phyloP scores from a whole-genome alignment of 1,140 invertebrate genomes.

The Meloidogyne hapla region DNA sequence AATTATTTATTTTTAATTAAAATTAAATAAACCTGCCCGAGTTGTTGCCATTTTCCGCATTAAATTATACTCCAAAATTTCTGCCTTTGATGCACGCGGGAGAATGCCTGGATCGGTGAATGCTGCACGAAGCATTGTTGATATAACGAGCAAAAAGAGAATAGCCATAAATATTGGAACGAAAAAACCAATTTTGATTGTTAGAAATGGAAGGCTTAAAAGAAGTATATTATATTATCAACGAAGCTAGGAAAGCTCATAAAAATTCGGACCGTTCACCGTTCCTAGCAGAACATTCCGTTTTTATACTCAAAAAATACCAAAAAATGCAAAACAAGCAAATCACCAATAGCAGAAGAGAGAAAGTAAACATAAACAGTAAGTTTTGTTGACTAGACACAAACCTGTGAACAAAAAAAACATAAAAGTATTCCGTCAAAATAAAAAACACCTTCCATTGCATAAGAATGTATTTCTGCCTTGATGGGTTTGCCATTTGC shows the following conservation, averaged over 20 bases:
- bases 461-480: conserved; percentile 94
- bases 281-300: conserved; percentile 81
- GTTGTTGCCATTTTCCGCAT: not conserved
- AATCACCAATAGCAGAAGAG: conserved; percentile 64
- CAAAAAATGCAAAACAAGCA: conserved; percentile 73
- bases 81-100: conserved; percentile 82
- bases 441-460: conserved; percentile 74
- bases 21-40: not conserved
- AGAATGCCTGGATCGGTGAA: conserved; percentile 93
- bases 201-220: conserved; percentile 80
- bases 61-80: conserved; percentile 77
- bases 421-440: not conserved
- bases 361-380: conserved; percentile 14
- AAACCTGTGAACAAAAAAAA: not conserved
- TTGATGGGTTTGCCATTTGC: conserved; percentile 62
- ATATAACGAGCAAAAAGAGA: conserved; percentile 76
- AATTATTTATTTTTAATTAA: conserved; percentile 2
- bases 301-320: conserved; percentile 88
- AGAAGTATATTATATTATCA: too few species aligned
- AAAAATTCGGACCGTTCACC: too few species aligned
- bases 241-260: too few species aligned
- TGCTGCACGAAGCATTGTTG: conserved; percentile 82
- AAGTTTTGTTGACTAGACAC: not conserved
- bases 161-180: conserved; percentile 80
- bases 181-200: conserved; percentile 76